Conservation (phyloP, 2,797 vertebrate genomes). For the Ctenochaetus hawaiiensis region DNA sequence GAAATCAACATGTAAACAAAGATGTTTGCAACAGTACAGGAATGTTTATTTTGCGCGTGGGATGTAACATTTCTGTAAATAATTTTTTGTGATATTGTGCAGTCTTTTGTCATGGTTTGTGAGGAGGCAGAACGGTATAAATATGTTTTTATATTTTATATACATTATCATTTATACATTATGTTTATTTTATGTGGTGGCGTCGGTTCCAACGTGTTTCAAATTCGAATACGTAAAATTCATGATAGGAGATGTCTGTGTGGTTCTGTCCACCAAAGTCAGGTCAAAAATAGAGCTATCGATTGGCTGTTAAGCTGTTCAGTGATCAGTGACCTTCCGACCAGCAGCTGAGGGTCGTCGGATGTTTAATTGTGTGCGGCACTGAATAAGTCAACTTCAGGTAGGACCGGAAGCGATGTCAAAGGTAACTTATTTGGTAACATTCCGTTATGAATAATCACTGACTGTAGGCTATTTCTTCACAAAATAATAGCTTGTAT, state of each 20-base stretch:
- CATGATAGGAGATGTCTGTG: background rate
- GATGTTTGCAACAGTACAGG: background rate
- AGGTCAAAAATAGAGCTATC: conserved; percentile 44
- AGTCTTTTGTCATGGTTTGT: no score
- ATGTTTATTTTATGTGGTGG: no score
- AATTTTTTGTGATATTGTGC: background rate
- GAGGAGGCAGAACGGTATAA: no score
- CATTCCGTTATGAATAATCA: no score
- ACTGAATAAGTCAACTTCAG: background rate
- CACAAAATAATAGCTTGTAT: background rate
- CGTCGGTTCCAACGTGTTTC: background rate
- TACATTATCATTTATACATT: no score
- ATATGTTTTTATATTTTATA: no score
- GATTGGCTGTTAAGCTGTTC: conserved; percentile 33
- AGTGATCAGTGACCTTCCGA: conserved; percentile 27
- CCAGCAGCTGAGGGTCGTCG: conserved; percentile 16
- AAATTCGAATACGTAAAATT: background rate
- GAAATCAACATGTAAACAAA: no score
- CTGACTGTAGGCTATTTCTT: no score
- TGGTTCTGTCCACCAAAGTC: background rate
- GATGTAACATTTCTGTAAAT: background rate
- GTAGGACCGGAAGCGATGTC: fast-evolving
- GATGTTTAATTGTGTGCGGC: conserved; percentile 15
- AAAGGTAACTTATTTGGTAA: background rate
- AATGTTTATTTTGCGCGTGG: fast-evolving